Evolutionary conservation across 2,113 vertebrate species (phyloP).

Genomic region (Arizona elegans): DNA sequence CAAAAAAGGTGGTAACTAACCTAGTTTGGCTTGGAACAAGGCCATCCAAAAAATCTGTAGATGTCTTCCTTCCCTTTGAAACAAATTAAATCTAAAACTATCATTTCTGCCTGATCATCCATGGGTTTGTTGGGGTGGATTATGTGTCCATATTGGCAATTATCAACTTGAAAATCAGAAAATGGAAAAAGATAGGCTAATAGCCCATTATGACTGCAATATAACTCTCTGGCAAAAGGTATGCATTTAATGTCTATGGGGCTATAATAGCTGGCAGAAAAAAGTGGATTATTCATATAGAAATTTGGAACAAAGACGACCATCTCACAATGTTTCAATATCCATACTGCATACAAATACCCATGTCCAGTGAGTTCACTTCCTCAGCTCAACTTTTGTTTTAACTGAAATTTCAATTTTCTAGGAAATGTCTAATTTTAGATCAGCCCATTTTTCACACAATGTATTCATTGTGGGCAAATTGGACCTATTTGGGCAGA

Average conservation of each 20-base stretch:
- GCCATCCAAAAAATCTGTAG: not conserved
- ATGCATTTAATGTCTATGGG: not conserved
- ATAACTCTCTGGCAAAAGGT: not conserved
- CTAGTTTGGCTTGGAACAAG: constrained; percentile 34
- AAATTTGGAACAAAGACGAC: not conserved
- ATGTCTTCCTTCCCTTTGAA: not conserved
- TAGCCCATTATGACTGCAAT: not conserved
- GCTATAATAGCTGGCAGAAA: not conserved
- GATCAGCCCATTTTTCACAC: not conserved
- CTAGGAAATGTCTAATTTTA: not conserved
- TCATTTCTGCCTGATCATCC: not conserved
- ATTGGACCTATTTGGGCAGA: constrained; percentile 18
- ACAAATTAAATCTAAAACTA: not conserved
- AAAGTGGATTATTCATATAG: not conserved
- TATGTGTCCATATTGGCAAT: not conserved
- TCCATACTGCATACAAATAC: not conserved
- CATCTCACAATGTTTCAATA: not conserved
- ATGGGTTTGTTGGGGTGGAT: not conserved
- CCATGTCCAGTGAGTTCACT: not conserved
- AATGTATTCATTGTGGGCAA: not conserved
- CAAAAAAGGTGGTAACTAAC: constrained; percentile 38
- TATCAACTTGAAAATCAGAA: not conserved
- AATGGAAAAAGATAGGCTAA: not conserved
- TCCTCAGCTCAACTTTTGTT: not conserved
- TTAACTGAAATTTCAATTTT: not conserved